Evolutionary conservation across 2,888 invertebrate species (phyloP).

Genomic region (Candidula unifasciata): DNA sequence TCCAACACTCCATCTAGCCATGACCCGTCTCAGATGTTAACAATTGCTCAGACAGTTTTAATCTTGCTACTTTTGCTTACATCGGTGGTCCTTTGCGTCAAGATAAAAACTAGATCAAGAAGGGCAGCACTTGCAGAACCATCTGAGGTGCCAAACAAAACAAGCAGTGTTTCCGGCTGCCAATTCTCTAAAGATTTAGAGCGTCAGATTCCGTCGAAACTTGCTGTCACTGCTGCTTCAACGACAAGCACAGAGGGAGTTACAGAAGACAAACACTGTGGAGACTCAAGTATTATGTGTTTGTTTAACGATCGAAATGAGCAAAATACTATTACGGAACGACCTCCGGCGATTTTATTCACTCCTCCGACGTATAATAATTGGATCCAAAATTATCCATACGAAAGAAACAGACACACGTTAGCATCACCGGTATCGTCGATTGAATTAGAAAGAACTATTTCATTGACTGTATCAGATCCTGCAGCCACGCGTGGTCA

Average conservation of each 20-base stretch:
- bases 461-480: not conserved
- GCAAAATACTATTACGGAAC: not conserved
- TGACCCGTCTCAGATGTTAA: not conserved
- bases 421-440: not conserved
- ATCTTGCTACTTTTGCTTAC: not conserved
- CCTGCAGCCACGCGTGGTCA: not conserved
- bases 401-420: not conserved
- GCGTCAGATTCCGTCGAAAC: not conserved
- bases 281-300: not conserved
- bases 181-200: not conserved
- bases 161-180: not conserved
- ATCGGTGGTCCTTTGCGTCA: not conserved
- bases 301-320: constrained; percentile 6
- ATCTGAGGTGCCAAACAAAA: not conserved
- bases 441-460: not conserved
- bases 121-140: not conserved
- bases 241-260: not conserved
- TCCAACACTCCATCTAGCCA: not conserved
- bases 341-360: not conserved
- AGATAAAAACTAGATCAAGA: not conserved
- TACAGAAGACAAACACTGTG: not conserved
- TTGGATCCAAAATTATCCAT: too few species aligned
- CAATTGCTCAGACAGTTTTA: not conserved
- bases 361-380: not conserved
- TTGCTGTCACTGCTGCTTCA: not conserved